Evolutionary conservation across 1,140 invertebrate species (phyloP), one percentile per base, ranked within the genome.

Genomic region (Ips nitidus): DNA sequence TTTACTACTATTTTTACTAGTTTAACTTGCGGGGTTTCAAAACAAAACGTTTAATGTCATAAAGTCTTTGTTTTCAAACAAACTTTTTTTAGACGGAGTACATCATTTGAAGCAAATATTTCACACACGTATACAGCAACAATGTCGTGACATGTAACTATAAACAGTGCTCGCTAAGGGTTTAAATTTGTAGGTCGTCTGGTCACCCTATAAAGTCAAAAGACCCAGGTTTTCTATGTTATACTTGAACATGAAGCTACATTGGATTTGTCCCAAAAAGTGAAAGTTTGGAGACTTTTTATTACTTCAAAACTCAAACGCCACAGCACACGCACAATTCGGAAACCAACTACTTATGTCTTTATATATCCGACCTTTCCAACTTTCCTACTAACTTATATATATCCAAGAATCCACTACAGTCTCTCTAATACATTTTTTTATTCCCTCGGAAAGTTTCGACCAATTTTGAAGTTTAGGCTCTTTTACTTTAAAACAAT

Each of bases 401-500:
- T 55, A 55, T n/a, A 55, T 55, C 52, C n/a, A 38, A 55, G 52
- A 55, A 55, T 47, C n/a, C 45, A 5, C 37, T n/a, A 36, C 37
- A 39, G n/a, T 5, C 55, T 59, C 59, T 66, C 43, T 52, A 58
- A 66, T 66, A 59, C 47, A 66, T 66, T 66, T 66, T 22, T 66
- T 66, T 66, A 58, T 66, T 59, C 55, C 56, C 2, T 2, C 7
- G 22, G 40, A 66, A 66, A 66, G 42, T 66, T 66, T 66, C 52
- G 56, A 43, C 38, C 65, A 66, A 66, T 66, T 66, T 66, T 66
- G 56, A 66, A 66, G 65, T 66, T 66, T 66, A 58, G 56, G 40
- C 65, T 66, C 56, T 41, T 66, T 66, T 66, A 66, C 55, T 66
- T 66, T 58, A 66, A 66, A 66, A 66, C 65, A 66, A 66, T 66